Percentiles rank a stretch among this genome's conserved stretches.
phyloP scores from a whole-genome alignment of 2,113 vertebrate species.

The Catharus bicknelli region DNA sequence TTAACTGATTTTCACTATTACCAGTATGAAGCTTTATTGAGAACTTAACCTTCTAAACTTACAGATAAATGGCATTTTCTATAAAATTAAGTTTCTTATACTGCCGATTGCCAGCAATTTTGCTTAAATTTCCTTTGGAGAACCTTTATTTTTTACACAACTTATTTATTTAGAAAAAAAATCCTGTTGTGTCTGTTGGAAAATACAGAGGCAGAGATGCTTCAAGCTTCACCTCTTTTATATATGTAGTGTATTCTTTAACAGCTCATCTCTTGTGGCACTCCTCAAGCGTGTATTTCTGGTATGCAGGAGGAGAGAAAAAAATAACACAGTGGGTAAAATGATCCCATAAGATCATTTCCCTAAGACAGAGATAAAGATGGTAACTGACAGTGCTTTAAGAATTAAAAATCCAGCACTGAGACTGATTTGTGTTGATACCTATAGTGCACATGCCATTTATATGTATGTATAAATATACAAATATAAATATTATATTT shows the following conservation, averaged over 20 bases:
- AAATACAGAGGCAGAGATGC: background rate
- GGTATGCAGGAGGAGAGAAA: background rate
- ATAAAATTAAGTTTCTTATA: background rate
- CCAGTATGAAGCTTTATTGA: background rate
- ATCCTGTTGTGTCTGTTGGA: background rate
- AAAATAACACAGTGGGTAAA: background rate
- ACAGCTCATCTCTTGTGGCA: background rate
- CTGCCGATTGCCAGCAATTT: background rate
- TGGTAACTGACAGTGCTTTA: background rate
- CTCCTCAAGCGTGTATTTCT: background rate
- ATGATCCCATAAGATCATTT: background rate
- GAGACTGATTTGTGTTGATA: background rate
- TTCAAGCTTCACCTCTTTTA: background rate
- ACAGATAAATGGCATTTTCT: background rate
- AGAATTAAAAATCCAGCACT: background rate
- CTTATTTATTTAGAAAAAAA: background rate
- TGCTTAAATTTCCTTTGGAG: background rate
- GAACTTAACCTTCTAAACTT: background rate
- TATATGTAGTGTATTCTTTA: background rate
- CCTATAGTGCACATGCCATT: background rate
- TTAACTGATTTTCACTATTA: background rate
- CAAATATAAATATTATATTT: background rate
- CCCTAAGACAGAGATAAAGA: background rate
- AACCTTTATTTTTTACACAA: background rate
- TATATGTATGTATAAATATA: background rate